These are phyloP conservation scores for Acyrthosiphon pisum DNA, from an alignment of 1,140 invertebrate genomes.

Conservation along the genomic window DNA sequence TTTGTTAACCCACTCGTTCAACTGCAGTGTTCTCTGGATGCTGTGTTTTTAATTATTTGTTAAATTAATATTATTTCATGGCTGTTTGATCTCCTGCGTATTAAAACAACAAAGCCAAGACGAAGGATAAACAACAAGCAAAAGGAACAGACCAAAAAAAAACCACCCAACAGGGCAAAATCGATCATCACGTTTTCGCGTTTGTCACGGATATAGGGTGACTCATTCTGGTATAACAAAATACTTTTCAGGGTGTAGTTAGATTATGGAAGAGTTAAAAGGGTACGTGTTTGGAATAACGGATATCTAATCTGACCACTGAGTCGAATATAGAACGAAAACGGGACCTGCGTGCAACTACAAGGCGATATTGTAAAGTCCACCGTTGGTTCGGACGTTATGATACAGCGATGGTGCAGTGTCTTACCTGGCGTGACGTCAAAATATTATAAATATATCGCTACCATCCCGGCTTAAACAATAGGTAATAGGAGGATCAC, in stretches of 20 bases:
- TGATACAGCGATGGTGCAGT: background rate
- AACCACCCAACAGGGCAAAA: background rate
- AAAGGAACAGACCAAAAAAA: background rate
- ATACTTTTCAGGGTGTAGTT: background rate
- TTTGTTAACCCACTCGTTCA: background rate
- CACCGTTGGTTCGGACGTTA: background rate
- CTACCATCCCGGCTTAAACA: background rate
- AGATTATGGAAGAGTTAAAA: background rate
- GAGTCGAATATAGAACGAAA: background rate
- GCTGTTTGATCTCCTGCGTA: background rate
- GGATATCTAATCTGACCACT: background rate
- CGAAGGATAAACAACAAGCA: background rate
- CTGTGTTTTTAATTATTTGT: constrained; percentile 7
- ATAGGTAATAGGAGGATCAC: background rate
- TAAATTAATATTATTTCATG: background rate
- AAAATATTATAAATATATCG: background rate
- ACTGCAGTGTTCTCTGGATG: background rate
- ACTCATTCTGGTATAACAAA: background rate
- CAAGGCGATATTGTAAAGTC: too few relatives aligned
- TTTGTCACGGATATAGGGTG: background rate
- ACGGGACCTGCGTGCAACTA: background rate
- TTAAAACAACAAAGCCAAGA: background rate
- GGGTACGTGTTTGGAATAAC: background rate
- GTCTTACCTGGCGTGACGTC: background rate
- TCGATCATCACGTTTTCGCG: background rate